Conservation (phyloP, 92 coral and sea anemone species). For the Montipora capitata region DNA sequence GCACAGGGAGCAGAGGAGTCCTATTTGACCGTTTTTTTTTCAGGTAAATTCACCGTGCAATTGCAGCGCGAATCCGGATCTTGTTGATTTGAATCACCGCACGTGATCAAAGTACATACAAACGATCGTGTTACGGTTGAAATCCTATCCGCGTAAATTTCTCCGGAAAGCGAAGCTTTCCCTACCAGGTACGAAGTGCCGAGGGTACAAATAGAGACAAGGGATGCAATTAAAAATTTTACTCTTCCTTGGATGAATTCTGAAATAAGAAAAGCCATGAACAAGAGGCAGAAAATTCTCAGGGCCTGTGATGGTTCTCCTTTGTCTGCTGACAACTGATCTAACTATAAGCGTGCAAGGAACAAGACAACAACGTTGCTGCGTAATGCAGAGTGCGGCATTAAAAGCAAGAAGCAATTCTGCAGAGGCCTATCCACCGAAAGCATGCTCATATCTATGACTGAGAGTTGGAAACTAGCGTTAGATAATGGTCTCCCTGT, state of each 20-base stretch:
- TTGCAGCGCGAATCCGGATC: too few species aligned
- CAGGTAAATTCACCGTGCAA: too few species aligned
- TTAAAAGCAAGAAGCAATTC: conserved; percentile 25
- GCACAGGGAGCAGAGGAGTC: too few species aligned
- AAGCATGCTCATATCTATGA: conserved; percentile 32
- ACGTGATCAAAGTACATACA: too few species aligned
- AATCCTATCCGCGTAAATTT: too few species aligned
- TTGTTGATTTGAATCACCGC: too few species aligned
- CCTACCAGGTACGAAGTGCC: too few species aligned
- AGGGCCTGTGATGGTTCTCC: conserved; percentile 33
- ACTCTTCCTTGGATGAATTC: conserved; percentile 47
- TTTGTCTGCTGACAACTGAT: conserved; percentile 24
- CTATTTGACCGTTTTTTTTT: too few species aligned
- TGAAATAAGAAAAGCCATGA: conserved; percentile 34
- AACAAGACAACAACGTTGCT: conserved; percentile 14
- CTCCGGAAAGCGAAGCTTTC: too few species aligned
- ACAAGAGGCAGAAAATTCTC: conserved; percentile 23
- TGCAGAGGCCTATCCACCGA: conserved; percentile 28
- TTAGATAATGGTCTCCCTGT: conserved; percentile 29
- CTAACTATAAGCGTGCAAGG: conserved; percentile 8
- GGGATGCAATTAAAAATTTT: not conserved
- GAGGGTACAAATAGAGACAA: too few species aligned
- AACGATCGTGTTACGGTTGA: too few species aligned
- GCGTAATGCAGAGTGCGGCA: conserved; percentile 20
- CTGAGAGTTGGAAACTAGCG: conserved; percentile 34